These are phyloP conservation scores for Monochamus alternatus DNA, from an alignment of 2,888 invertebrate species.

Conservation along the genomic window DNA sequence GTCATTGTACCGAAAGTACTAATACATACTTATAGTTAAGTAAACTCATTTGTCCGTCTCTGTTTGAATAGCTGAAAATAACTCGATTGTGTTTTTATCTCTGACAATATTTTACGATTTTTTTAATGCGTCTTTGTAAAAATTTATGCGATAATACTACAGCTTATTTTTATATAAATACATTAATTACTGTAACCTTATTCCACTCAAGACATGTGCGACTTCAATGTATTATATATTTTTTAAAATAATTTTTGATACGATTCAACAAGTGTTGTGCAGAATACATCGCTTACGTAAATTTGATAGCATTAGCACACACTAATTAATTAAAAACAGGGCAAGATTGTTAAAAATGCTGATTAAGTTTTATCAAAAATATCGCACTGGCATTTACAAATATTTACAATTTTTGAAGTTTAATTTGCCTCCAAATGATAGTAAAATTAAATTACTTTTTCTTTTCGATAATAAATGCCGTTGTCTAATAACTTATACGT, in stretches of 20 bases:
- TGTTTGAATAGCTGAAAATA: not conserved
- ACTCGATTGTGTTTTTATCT: conserved; percentile 11
- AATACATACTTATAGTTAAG: not conserved
- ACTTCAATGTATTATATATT: too few relatives aligned
- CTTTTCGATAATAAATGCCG: too few relatives aligned
- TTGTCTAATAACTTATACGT: too few relatives aligned
- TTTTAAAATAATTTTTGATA: not conserved
- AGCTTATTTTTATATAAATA: not conserved
- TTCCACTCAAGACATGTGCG: not conserved
- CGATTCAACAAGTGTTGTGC: not conserved
- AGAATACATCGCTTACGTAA: not conserved
- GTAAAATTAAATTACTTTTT: too few relatives aligned
- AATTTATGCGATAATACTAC: not conserved
- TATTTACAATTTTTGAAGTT: not conserved
- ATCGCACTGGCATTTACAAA: not conserved
- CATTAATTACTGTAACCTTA: not conserved
- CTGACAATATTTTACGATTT: not conserved
- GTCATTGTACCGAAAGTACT: conserved; percentile 4
- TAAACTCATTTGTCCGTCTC: not conserved
- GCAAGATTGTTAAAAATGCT: not conserved
- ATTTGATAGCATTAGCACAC: not conserved
- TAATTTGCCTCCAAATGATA: not conserved
- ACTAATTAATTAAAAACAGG: not conserved
- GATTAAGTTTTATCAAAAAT: not conserved
- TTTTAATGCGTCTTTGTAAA: conserved; percentile 13